Percentiles rank a stretch among this genome's conserved stretches.
Conservation (phyloP, 2,888 invertebrate genomes). For the Tetranychus truncatus region DNA sequence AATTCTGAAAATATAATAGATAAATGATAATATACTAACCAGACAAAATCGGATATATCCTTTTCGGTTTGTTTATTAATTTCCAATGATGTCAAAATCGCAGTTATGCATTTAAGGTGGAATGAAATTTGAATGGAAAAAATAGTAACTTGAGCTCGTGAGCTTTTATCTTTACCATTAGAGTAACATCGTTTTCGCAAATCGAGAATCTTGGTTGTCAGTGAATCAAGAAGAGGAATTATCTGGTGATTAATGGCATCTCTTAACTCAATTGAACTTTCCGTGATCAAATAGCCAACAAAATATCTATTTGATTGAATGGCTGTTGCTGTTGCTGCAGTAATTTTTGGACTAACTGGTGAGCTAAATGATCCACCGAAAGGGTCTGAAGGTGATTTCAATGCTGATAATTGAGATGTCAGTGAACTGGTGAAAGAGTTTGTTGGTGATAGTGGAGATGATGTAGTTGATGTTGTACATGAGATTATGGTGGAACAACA, state of each 20-base stretch:
- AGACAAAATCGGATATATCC: not conserved
- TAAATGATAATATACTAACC: not conserved
- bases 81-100: not conserved
- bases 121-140: not conserved
- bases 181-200: not conserved
- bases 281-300: not conserved
- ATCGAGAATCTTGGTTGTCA: not conserved
- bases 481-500: conserved; percentile 9
- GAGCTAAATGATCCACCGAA: not conserved
- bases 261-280: not conserved
- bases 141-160: not conserved
- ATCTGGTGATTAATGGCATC: not conserved
- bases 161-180: not conserved
- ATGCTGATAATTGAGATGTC: not conserved
- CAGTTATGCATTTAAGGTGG: not conserved
- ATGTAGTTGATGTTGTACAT: not conserved
- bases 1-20: not conserved
- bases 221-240: not conserved
- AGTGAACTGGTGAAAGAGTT: not conserved
- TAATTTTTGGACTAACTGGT: not conserved
- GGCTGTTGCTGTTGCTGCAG: not conserved
- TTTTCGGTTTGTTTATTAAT: not conserved
- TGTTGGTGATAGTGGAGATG: not conserved
- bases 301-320: not conserved
- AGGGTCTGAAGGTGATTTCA: not conserved